Evolutionary conservation across 2,113 vertebrate species (phyloP).

Genomic region (Vidua macroura): DNA sequence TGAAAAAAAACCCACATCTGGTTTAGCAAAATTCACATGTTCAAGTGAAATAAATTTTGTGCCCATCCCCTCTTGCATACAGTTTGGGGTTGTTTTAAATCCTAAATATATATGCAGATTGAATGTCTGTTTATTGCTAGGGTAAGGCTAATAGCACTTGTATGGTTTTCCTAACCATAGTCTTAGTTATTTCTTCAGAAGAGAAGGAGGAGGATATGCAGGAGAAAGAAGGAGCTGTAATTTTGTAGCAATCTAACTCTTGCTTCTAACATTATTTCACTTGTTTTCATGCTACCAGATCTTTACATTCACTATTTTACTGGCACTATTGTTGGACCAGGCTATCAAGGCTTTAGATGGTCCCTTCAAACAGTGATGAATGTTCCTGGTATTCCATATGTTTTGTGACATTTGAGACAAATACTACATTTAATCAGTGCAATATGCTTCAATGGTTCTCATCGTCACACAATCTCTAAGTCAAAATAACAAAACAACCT

Average conservation of each 20-base stretch:
- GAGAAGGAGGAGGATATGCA: not conserved
- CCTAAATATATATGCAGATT: not conserved
- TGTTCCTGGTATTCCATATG: constrained; percentile 50
- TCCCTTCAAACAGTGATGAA: constrained; percentile 45
- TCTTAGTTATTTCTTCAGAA: not conserved
- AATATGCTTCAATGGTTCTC: constrained; percentile 54
- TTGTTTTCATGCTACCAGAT: not conserved
- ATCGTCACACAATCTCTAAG: constrained; percentile 37
- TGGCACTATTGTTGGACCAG: constrained; percentile 8
- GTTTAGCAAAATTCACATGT: not conserved
- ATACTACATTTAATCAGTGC: constrained; percentile 58
- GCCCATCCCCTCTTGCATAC: not conserved
- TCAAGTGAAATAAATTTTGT: not conserved
- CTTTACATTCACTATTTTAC: constrained; percentile 25
- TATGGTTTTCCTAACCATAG: not conserved
- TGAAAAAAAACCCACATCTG: not conserved
- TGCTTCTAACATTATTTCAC: not conserved
- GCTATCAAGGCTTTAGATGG: constrained; percentile 59
- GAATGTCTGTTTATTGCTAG: not conserved
- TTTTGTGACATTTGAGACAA: constrained; percentile 59
- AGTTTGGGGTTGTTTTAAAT: not conserved
- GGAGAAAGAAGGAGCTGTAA: not conserved
- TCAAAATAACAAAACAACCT: constrained; percentile 65
- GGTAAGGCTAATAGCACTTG: not conserved
- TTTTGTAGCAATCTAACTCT: not conserved